phyloP scores from a whole-genome alignment of 2,113 vertebrate species.

The Phalacrocorax aristotelis region DNA sequence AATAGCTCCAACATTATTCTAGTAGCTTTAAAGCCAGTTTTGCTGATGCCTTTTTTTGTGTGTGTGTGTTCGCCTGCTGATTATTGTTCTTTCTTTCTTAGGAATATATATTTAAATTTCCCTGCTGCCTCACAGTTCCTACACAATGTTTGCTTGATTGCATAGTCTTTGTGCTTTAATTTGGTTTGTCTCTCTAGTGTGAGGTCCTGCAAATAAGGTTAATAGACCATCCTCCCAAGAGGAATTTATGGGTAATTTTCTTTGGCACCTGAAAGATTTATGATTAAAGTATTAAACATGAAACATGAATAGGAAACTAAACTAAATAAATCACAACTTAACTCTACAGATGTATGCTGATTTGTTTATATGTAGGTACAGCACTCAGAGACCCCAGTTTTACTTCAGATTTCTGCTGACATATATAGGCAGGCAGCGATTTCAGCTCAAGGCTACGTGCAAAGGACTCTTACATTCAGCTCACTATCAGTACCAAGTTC shows the following conservation, averaged over 20 bases:
- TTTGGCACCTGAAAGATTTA: constrained; percentile 42
- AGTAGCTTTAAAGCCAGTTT: neutral
- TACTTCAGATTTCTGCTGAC: neutral
- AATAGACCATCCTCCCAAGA: neutral
- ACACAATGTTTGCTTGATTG: constrained; percentile 38
- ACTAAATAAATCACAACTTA: constrained; percentile 9
- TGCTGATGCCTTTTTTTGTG: neutral
- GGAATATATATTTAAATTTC: constrained; percentile 48
- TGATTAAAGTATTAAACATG: constrained; percentile 37
- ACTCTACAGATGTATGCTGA: neutral
- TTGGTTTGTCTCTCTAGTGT: constrained; percentile 36
- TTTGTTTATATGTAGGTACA: neutral
- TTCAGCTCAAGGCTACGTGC: neutral
- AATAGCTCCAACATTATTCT: neutral
- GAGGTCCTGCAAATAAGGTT: constrained; percentile 27
- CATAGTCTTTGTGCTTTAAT: constrained; percentile 19
- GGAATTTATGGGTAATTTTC: constrained; percentile 28
- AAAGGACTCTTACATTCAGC: neutral
- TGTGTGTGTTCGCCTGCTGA: neutral
- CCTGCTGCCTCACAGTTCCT: neutral
- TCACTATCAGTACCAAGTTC: neutral
- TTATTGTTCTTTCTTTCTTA: constrained; percentile 5
- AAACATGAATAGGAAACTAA: constrained; percentile 34
- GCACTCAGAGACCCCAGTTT: neutral
- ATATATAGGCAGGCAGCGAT: neutral